Conservation (phyloP, 2,113 vertebrate genomes). For the Misgurnus anguillicaudatus region DNA sequence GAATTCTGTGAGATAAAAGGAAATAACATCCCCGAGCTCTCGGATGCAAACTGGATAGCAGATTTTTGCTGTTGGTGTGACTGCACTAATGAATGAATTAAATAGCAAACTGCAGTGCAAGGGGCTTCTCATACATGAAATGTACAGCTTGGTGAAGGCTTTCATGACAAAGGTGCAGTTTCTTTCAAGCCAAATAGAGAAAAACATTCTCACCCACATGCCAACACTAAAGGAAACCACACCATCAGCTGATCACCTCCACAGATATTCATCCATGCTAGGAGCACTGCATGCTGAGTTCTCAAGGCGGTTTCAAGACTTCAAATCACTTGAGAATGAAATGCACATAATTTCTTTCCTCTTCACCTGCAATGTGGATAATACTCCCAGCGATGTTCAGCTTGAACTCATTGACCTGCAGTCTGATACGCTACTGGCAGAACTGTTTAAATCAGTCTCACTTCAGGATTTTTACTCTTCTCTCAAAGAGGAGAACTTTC, state of each 20-base stretch:
- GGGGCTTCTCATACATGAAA: slow-evolving; percentile 57
- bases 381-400: slow-evolving; percentile 55
- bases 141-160: slow-evolving; percentile 51
- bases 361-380: slow-evolving; percentile 52
- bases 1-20: slow-evolving; percentile 52
- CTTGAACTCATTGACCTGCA: slow-evolving; percentile 54
- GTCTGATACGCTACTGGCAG: slow-evolving; percentile 26
- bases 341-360: slow-evolving; percentile 48
- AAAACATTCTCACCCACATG: slow-evolving; percentile 54
- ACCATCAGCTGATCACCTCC: slow-evolving; percentile 50
- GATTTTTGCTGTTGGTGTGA: slow-evolving; percentile 52
- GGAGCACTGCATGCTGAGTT: slow-evolving; percentile 47
- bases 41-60: slow-evolving; percentile 48
- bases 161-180: slow-evolving; percentile 60
- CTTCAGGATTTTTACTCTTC: slow-evolving; percentile 44
- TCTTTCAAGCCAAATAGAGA: slow-evolving; percentile 48
- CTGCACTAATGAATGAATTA: slow-evolving; percentile 54
- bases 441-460: slow-evolving; percentile 36
- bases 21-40: slow-evolving; percentile 46
- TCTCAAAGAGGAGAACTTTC: slow-evolving; percentile 43
- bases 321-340: slow-evolving; percentile 49
- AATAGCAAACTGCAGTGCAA: slow-evolving; percentile 55
- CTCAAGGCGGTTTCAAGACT: slow-evolving; percentile 47
- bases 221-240: slow-evolving; percentile 55
- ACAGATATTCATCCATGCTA: slow-evolving; percentile 48